Base-by-base conservation (phyloP, 2,888 invertebrate genomes). In the Beris morrisii region DNA sequence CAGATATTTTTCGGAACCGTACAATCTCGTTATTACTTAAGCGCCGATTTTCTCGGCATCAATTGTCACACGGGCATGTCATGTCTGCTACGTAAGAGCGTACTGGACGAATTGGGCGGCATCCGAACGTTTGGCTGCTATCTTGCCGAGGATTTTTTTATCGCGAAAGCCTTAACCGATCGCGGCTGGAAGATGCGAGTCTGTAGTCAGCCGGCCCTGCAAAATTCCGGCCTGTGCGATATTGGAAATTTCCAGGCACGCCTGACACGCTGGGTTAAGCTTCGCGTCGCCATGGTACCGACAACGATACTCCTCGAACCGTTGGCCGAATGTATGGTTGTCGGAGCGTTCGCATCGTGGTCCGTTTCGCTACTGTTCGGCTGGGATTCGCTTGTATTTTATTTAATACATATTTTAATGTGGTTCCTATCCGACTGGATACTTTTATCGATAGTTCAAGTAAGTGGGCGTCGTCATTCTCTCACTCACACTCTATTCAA, bases 31-130 rank as follows among this genome's bases (percentile, higher is more conserved):
- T 92, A 97, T 82, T 98, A 98, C 78, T 84, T 99, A 70, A 88
- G 90, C 55, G 96, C 97, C 0, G 96, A 98, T 81, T 86, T 94
- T 61, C 83, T 97, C 32, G 88, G 93, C 70, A 90, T 98, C 73
- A 97, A 97, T 82, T 99, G 98, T 79, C 95, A 97, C 73, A 98
- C 97, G 4, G 99, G 99, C 58, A 98, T 98, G 99, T 98, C 97
- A 2, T 93, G 95, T 65, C 82, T 99, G 71, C 87, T 98, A 78
- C 86, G 97, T 56, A 94, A 95, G 75, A 86, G 88, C 28, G 89
- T 95, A 12, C 83, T 99, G 59, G 96, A 98, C 75, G 92, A 94
- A 78, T 88, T 89, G 63, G 99, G 98, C 4, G 99, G 98, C 0
- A 83, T 99, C 67, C 87, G 90, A 72, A 86, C 89, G 4, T 97